Percentiles rank a stretch among this genome's conserved stretches.
Conservation (phyloP, 37 sponge, comb jelly and placozoan species). For the Diacarnus erythraeanus region DNA sequence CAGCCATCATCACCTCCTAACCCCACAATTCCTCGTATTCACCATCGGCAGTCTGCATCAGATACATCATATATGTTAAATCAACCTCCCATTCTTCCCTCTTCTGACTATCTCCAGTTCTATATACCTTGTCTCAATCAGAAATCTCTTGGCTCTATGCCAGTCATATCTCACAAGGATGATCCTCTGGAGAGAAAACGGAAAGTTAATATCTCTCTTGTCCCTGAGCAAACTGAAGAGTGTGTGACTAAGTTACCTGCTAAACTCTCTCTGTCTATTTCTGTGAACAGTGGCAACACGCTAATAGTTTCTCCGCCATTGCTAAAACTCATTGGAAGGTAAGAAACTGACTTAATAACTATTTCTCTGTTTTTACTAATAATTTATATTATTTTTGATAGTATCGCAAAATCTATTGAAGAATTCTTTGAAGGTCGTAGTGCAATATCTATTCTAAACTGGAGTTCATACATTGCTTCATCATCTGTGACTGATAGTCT, state of each 20-base stretch:
- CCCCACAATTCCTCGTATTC: background rate
- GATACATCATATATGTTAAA: background rate
- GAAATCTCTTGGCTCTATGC: slow-evolving; percentile 1
- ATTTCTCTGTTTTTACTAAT: slow-evolving; percentile 4
- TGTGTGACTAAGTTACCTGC: background rate
- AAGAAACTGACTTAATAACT: background rate
- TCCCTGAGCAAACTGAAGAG: background rate
- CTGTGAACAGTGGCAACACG: slow-evolving; percentile 6
- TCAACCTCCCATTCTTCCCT: background rate
- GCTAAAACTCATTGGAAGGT: slow-evolving; percentile 17
- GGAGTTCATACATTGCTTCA: background rate
- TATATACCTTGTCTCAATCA: background rate
- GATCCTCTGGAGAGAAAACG: background rate
- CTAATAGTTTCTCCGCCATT: slow-evolving; percentile 29
- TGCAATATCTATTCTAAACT: slow-evolving; percentile 17
- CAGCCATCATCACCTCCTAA: background rate
- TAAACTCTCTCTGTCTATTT: slow-evolving; percentile 13
- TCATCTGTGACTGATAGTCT: slow-evolving; percentile 17
- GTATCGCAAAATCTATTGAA: background rate
- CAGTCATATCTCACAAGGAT: background rate
- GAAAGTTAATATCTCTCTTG: background rate
- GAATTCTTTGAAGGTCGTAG: slow-evolving; percentile 29
- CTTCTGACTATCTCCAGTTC: background rate
- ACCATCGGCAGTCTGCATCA: background rate
- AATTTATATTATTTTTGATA: background rate